Conservation (phyloP, 2,113 vertebrate species). For the Phaethornis superciliosus region DNA sequence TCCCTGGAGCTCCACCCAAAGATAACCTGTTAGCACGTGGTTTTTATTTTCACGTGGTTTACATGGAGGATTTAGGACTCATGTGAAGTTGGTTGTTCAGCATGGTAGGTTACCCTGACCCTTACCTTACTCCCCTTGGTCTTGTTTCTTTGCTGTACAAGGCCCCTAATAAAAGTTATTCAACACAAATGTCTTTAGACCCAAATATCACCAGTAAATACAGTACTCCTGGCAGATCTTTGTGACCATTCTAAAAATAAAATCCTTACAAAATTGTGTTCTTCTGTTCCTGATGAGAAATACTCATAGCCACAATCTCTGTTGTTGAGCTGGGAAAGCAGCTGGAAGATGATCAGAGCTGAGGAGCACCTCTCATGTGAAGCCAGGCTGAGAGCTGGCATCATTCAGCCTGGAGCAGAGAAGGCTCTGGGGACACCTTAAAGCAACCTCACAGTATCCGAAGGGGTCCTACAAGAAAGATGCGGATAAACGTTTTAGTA, state of each 20-base stretch:
- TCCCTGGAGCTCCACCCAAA: not conserved
- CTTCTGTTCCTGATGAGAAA: not conserved
- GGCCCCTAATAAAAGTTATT: not conserved
- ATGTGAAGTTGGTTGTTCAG: not conserved
- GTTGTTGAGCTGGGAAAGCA: not conserved
- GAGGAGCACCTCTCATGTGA: not conserved
- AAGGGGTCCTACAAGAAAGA: not conserved
- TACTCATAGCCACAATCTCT: not conserved
- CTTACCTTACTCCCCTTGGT: not conserved
- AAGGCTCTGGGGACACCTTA: not conserved
- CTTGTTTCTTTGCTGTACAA: not conserved
- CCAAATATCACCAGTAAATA: not conserved
- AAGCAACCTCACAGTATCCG: not conserved
- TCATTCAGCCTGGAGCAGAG: not conserved
- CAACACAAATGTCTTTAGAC: not conserved
- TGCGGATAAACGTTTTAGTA: not conserved
- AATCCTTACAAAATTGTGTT: not conserved
- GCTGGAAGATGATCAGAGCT: not conserved
- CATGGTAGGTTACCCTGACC: not conserved
- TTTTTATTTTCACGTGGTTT: slow-evolving; percentile 2
- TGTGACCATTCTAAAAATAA: not conserved
- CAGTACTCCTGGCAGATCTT: not conserved
- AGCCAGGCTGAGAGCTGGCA: not conserved
- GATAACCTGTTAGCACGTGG: not conserved
- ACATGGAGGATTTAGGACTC: not conserved